Evolutionary conservation across 2,113 vertebrate species (phyloP).

Genomic region (Castor canadensis): DNA sequence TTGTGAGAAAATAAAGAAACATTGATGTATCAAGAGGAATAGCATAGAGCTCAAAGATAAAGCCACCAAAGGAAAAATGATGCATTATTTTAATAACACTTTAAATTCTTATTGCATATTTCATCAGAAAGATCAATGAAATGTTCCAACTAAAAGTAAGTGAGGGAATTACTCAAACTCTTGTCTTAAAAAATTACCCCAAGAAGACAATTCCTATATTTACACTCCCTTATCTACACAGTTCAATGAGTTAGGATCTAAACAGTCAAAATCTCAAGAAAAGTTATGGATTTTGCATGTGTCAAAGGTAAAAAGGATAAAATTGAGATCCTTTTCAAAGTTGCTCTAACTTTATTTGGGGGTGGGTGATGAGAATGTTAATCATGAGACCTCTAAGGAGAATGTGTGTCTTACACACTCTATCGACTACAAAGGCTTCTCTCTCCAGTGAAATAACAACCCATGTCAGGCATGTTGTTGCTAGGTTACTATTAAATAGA

Average conservation of each 20-base stretch:
- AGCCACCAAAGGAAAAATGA: conserved; percentile 45
- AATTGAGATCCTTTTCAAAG: neutral
- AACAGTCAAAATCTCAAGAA: conserved; percentile 31
- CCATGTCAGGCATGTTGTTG: conserved; percentile 58
- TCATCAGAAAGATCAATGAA: conserved; percentile 62
- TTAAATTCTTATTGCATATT: conserved; percentile 52
- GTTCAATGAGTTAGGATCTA: neutral
- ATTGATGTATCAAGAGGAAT: conserved; percentile 41
- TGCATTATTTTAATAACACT: conserved; percentile 60
- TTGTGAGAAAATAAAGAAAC: conserved; percentile 56
- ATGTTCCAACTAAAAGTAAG: conserved; percentile 48
- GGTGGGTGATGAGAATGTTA: neutral
- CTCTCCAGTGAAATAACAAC: conserved; percentile 18
- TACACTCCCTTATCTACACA: neutral
- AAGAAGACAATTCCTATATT: conserved; percentile 31
- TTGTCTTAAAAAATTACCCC: conserved; percentile 19
- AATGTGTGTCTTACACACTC: neutral
- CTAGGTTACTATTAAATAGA: conserved; percentile 69
- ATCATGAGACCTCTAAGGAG: neutral
- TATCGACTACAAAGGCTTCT: neutral
- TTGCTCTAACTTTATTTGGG: neutral
- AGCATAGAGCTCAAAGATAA: conserved; percentile 50
- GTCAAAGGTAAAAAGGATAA: neutral
- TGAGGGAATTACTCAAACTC: conserved; percentile 14
- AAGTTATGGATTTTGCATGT: neutral